Conservation (phyloP, 2,113 vertebrate species). For the Tachysurus vachellii region DNA sequence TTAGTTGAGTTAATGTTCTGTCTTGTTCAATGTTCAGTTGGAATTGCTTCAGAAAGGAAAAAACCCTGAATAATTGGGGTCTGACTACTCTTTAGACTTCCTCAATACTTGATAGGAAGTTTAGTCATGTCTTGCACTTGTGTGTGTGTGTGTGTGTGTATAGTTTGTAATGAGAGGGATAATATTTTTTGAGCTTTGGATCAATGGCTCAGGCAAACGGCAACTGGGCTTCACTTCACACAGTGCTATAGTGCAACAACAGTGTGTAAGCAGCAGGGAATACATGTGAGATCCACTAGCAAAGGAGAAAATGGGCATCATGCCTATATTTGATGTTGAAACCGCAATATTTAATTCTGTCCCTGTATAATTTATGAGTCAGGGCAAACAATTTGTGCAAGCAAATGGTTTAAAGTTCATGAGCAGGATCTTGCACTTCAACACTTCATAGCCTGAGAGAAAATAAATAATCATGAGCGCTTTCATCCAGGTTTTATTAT, state of each 20-base stretch:
- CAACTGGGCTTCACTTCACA: background rate
- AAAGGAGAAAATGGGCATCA: background rate
- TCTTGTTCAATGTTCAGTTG: background rate
- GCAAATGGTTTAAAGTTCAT: background rate
- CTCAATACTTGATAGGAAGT: background rate
- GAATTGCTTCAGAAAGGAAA: background rate
- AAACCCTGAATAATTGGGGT: background rate
- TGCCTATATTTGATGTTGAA: background rate
- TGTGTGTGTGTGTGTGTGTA: too few relatives aligned
- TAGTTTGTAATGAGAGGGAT: background rate
- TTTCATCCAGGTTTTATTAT: too few relatives aligned
- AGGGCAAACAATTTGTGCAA: background rate
- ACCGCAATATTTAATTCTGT: background rate
- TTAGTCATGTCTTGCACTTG: background rate
- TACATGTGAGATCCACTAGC: background rate
- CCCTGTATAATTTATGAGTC: background rate
- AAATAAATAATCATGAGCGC: background rate
- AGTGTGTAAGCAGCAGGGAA: background rate
- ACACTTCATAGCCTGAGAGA: background rate
- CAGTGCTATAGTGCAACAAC: background rate
- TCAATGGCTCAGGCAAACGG: background rate
- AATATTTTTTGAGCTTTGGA: background rate
- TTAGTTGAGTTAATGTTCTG: background rate
- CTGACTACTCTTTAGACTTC: background rate
- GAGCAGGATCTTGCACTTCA: background rate